Evolutionary conservation across 1,140 invertebrate genomes (phyloP).

Genomic region (Magallana angulata): DNA sequence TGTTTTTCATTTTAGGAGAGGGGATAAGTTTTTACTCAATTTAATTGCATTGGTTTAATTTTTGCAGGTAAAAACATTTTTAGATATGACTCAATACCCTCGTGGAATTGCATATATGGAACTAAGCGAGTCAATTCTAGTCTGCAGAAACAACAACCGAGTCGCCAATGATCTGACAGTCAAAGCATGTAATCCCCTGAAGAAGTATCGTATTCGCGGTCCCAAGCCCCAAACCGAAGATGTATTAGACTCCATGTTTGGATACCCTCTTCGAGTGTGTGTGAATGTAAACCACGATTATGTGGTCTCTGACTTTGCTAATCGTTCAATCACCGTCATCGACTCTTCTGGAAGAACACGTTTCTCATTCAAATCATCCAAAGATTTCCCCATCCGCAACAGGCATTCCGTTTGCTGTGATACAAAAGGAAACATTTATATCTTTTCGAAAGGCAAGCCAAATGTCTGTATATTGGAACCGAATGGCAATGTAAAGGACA

Average conservation of each 20-base stretch:
- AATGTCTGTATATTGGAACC: conserved; percentile 15
- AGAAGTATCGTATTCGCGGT: neutral
- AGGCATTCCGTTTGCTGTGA: conserved; percentile 19
- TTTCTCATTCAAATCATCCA: neutral
- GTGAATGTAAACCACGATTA: conserved; percentile 9
- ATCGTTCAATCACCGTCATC: conserved; percentile 3
- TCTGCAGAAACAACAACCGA: neutral
- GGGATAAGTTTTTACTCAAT: neutral
- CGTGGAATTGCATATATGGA: neutral
- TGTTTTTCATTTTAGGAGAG: neutral
- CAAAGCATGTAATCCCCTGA: conserved; percentile 6
- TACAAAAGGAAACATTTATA: conserved; percentile 4
- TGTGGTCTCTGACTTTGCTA: neutral
- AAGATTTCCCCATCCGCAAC: neutral
- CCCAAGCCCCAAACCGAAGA: neutral
- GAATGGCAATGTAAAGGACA: neutral
- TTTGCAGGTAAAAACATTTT: conserved; percentile 16
- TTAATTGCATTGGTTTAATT: neutral
- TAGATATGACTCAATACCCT: conserved; percentile 21
- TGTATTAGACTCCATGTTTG: neutral
- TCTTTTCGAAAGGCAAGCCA: conserved; percentile 12
- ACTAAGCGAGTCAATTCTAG: neutral
- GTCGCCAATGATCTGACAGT: neutral
- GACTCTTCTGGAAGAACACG: neutral
- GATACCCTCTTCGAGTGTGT: neutral